phyloP scores from a whole-genome alignment of 2,888 invertebrate species.

The Hirtodrosophila cameraria region DNA sequence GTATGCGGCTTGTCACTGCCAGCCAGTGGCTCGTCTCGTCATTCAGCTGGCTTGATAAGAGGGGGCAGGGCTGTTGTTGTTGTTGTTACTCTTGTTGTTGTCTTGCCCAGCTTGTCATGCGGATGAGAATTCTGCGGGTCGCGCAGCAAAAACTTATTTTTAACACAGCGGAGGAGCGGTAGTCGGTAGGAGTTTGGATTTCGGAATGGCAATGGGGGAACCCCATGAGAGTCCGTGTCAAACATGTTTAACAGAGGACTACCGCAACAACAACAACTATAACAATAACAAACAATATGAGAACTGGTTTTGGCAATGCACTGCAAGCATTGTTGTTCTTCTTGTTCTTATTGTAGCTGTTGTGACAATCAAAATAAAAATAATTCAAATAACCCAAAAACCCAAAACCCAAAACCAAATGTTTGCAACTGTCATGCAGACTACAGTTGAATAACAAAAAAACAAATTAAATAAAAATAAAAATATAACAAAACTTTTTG shows the following conservation, averaged over 20 bases:
- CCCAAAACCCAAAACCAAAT: slow-evolving; percentile 50
- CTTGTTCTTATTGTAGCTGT: slow-evolving; percentile 26
- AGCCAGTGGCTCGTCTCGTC: slow-evolving; percentile 57
- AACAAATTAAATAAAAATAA: slow-evolving; percentile 1
- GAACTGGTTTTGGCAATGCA: slow-evolving; percentile 47
- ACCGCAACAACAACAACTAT: slow-evolving; percentile 70
- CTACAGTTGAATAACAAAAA: slow-evolving; percentile 9
- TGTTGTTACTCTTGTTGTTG: slow-evolving; percentile 33
- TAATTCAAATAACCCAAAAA: slow-evolving; percentile 49
- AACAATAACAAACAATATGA: slow-evolving; percentile 60
- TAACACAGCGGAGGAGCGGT: slow-evolving; percentile 48
- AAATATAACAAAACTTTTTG: slow-evolving; percentile 18
- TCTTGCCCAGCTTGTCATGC: slow-evolving; percentile 29
- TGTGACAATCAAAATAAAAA: slow-evolving; percentile 72
- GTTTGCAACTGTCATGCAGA: slow-evolving; percentile 66
- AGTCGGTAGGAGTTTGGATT: neutral
- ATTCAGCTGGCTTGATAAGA: slow-evolving; percentile 7
- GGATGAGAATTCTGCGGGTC: slow-evolving; percentile 63
- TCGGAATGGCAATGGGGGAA: slow-evolving; percentile 39
- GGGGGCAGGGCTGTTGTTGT: slow-evolving; percentile 6
- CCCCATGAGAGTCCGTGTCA: slow-evolving; percentile 73
- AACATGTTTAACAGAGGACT: slow-evolving; percentile 72
- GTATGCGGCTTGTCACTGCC: slow-evolving; percentile 73
- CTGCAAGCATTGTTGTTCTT: slow-evolving; percentile 15
- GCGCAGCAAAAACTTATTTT: slow-evolving; percentile 61